Evolutionary conservation across 2,113 vertebrate species (phyloP), one percentile per base, ranked within the genome.

Genomic region (Smithornis capensis): DNA sequence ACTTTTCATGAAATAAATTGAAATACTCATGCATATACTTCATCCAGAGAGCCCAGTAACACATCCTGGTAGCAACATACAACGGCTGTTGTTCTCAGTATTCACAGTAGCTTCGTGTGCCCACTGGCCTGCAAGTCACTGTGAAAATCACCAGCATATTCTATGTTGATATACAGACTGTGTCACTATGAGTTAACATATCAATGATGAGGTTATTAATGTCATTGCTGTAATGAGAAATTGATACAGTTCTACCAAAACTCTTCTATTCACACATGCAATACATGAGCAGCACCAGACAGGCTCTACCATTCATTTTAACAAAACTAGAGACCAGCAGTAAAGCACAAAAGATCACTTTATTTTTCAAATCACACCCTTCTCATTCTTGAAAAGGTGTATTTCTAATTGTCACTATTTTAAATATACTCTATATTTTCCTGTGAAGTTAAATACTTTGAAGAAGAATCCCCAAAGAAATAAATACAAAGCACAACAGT

Each of bases 271-370:
- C 3, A 6, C 42, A 70, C 22, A 28, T 4, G 42, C 53, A 74
- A 19, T 22, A 62, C 2, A 7, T 25, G 13, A 81, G 35, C 55
- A 90, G 50, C 55, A 70, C 28, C 49, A 62, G 67, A 60, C 18
- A 57, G 35, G 11, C 33, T 80, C 45, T 56, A 52, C 44, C 28
- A 22, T 49, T 59, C n/a, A 77, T 28, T 81, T 47, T 69, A 94
- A 94, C 5, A 94, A 77, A 86, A 83, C 8, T 44, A 57, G 40
- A 85, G 52, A 92, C 55, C 89, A 85, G 59, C 59, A 76, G 62
- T 91, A 71, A 89, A 96, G 62, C 89, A 85, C 76, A 95, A 95
- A 97, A 94, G 50, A 94, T 94, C 56, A 88, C 85, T 96, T 96
- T 94, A 96, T 95, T 97, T 92, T 90, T 91, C 83, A 91, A 94